Conservation (phyloP, 2,888 invertebrate genomes). For the Tortrix viridana region DNA sequence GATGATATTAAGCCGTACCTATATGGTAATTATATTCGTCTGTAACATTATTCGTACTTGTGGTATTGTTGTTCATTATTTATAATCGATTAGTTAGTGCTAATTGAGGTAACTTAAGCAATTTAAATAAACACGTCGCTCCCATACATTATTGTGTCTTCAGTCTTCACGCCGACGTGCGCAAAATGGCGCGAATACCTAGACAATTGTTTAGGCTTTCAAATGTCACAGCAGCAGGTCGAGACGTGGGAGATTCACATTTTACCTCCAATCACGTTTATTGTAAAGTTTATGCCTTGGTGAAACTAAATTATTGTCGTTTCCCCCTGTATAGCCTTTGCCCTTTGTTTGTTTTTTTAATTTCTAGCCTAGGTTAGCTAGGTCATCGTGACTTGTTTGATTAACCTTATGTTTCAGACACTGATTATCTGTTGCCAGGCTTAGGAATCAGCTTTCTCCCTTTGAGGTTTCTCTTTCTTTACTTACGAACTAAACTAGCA, state of each 20-base stretch:
- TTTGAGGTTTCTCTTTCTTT: too few species aligned
- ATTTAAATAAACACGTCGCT: constrained; percentile 18
- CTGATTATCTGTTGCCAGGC: too few species aligned
- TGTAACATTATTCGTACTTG: too few species aligned
- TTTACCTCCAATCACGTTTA: constrained; percentile 59
- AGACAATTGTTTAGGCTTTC: constrained; percentile 60
- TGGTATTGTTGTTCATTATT: background rate
- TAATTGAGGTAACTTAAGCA: constrained; percentile 1
- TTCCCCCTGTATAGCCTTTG: constrained; percentile 14
- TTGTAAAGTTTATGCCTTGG: constrained; percentile 47
- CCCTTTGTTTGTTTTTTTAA: background rate
- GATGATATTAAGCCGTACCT: too few species aligned
- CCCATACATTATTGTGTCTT: constrained; percentile 37
- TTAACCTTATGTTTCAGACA: too few species aligned
- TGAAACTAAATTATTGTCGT: constrained; percentile 34
- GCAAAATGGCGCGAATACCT: constrained; percentile 44
- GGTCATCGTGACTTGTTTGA: too few species aligned
- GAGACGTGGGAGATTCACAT: constrained; percentile 70
- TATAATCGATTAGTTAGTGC: background rate
- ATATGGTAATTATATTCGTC: too few species aligned
- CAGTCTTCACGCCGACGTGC: constrained; percentile 44
- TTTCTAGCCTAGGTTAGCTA: too few species aligned
- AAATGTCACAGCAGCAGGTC: constrained; percentile 73
- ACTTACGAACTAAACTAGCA: too few species aligned
- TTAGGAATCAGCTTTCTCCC: too few species aligned